Evolutionary conservation across 2,888 invertebrate genomes (phyloP).

Genomic region (Andrena bicolor): DNA sequence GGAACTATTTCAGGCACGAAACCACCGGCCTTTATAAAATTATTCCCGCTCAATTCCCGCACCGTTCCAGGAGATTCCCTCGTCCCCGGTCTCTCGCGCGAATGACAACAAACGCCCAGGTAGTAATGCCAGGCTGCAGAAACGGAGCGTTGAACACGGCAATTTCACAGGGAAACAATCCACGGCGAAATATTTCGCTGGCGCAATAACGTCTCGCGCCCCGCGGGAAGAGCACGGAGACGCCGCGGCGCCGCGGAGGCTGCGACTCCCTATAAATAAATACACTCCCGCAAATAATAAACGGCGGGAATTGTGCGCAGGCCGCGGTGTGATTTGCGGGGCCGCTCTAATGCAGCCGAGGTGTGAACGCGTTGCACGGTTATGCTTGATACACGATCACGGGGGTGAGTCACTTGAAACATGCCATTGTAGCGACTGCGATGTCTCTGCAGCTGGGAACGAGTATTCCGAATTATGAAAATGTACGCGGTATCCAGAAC

Average conservation of each 20-base stretch:
- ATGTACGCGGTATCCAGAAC: too few relatives aligned
- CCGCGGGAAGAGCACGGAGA: conserved; percentile 13
- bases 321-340: conserved; percentile 43
- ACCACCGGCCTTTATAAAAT: not conserved
- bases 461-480: too few relatives aligned
- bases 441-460: too few relatives aligned
- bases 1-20: not conserved
- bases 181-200: conserved; percentile 31
- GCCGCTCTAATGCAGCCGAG: conserved; percentile 16
- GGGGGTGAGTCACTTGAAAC: not conserved
- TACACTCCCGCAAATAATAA: conserved; percentile 52
- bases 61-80: not conserved
- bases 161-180: conserved; percentile 31
- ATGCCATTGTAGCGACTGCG: not conserved
- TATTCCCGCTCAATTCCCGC: not conserved
- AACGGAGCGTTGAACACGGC: conserved; percentile 16
- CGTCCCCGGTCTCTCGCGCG: not conserved
- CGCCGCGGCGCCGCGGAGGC: too few relatives aligned
- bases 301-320: conserved; percentile 32
- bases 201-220: conserved; percentile 27
- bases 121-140: not conserved
- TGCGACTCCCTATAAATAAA: conserved; percentile 52
- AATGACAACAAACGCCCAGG: not conserved
- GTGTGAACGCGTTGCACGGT: conserved; percentile 27
- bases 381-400: not conserved